Evolutionary conservation across 2,797 vertebrate species (phyloP).

Genomic region (Coccyzus lansbergi): DNA sequence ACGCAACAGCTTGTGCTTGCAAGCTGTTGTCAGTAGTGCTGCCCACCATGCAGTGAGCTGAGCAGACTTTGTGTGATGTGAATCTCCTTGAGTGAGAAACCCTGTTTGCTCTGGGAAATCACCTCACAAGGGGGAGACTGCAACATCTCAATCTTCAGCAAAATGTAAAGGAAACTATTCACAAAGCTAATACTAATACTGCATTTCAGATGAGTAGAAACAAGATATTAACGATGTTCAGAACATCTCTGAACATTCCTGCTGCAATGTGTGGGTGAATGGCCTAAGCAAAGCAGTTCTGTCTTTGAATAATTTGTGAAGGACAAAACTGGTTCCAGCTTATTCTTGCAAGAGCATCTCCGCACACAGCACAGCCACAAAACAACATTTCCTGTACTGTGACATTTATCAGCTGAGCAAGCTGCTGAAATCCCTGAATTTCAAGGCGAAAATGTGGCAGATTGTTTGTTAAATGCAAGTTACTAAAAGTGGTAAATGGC

Average conservation of each 20-base stretch:
- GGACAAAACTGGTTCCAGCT: constrained; percentile 1
- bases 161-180: neutral
- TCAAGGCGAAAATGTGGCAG: constrained; percentile 33
- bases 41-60: neutral
- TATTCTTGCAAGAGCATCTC: neutral
- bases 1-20: neutral
- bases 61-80: neutral
- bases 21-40: neutral
- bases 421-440: constrained; percentile 32
- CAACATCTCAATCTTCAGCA: neutral
- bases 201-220: neutral
- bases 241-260: neutral
- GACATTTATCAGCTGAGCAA: neutral
- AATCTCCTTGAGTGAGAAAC: neutral
- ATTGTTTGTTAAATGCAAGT: constrained; percentile 18
- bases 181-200: neutral
- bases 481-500: constrained; percentile 18
- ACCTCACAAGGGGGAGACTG: neutral
- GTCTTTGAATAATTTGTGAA: neutral
- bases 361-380: neutral
- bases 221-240: fast-evolving
- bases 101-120: neutral
- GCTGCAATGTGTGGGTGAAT: neutral
- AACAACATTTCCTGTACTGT: neutral
- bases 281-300: neutral